These are phyloP conservation scores for Phrynocephalus versicolor DNA, from an alignment of 2,113 vertebrate genomes.

Conservation along the genomic window DNA sequence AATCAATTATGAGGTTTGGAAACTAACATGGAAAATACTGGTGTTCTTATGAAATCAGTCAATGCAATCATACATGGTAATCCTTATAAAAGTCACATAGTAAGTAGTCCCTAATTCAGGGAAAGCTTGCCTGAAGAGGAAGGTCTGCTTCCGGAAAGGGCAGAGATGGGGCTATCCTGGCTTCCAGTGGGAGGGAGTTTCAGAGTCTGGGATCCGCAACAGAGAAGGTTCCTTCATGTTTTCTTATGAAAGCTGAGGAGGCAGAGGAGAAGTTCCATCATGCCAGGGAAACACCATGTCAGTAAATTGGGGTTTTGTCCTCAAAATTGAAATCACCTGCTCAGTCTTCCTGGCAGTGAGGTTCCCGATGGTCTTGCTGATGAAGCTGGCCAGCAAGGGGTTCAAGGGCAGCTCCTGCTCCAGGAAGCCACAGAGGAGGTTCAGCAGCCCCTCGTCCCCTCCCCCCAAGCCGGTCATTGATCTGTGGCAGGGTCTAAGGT, in stretches of 20 bases:
- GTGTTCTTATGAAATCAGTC: too few species aligned
- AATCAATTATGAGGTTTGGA: too few species aligned
- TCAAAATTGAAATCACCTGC: conserved; percentile 93
- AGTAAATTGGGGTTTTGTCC: conserved; percentile 89
- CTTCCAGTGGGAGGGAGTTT: too few species aligned
- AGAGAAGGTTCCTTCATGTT: too few species aligned
- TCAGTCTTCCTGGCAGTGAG: conserved; percentile 95
- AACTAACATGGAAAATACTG: too few species aligned
- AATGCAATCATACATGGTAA: too few species aligned
- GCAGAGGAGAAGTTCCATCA: conserved; percentile 95
- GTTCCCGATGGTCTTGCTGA: conserved; percentile 97
- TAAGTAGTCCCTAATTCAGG: too few species aligned
- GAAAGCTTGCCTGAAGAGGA: too few species aligned
- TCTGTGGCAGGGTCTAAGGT: conserved; percentile 89
- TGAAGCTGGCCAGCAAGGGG: conserved; percentile 95
- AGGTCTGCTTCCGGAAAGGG: too few species aligned
- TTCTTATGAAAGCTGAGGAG: conserved; percentile 96
- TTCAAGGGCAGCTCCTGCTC: conserved; percentile 91
- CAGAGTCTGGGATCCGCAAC: too few species aligned
- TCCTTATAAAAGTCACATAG: too few species aligned
- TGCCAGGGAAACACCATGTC: conserved; percentile 92
- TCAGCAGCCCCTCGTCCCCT: conserved; percentile 86
- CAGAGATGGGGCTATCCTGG: too few species aligned
- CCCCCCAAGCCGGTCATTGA: conserved; percentile 94
- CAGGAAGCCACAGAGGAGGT: conserved; percentile 90